Percentiles rank a stretch among this genome's conserved stretches.
phyloP scores from a whole-genome alignment of 2,888 invertebrate genomes.

The Lissonota sp. region DNA sequence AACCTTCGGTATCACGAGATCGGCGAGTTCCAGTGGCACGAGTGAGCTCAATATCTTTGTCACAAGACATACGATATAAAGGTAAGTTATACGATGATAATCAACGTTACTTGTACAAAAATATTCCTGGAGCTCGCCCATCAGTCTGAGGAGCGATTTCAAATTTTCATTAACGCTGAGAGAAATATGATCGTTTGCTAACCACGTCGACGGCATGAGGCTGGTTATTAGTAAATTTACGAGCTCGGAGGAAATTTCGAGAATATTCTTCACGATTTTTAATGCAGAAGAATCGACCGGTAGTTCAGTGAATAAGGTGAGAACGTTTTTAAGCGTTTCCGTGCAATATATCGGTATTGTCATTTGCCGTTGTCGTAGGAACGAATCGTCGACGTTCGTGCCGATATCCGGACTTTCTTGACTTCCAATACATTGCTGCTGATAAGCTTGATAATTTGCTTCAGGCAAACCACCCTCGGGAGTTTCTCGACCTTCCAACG shows the following conservation, averaged over 20 bases:
- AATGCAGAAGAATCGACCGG: constrained; percentile 72
- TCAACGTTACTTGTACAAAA: constrained; percentile 75
- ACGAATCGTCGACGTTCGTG: constrained; percentile 78
- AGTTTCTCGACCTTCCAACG: constrained; percentile 71
- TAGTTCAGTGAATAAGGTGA: constrained; percentile 72
- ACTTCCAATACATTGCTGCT: constrained; percentile 74
- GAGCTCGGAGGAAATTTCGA: constrained; percentile 80
- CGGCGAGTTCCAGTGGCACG: constrained; percentile 83
- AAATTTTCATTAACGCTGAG: constrained; percentile 75
- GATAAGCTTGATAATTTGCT: constrained; percentile 76
- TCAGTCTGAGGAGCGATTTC: constrained; percentile 83
- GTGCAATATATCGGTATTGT: constrained; percentile 84
- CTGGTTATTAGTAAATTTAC: constrained; percentile 85
- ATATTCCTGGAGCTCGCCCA: constrained; percentile 84
- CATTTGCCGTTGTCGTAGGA: constrained; percentile 83
- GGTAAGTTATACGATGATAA: constrained; percentile 82
- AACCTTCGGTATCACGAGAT: constrained; percentile 83
- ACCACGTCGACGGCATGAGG: constrained; percentile 86
- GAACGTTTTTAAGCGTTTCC: constrained; percentile 80
- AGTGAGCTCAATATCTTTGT: constrained; percentile 81
- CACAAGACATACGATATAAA: constrained; percentile 83
- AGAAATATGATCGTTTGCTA: constrained; percentile 74
- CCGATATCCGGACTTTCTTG: constrained; percentile 71
- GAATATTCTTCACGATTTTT: constrained; percentile 74
- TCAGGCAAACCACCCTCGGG: constrained; percentile 77